Base-by-base conservation (phyloP, 2,113 vertebrate species). In the Panthera uncia region DNA sequence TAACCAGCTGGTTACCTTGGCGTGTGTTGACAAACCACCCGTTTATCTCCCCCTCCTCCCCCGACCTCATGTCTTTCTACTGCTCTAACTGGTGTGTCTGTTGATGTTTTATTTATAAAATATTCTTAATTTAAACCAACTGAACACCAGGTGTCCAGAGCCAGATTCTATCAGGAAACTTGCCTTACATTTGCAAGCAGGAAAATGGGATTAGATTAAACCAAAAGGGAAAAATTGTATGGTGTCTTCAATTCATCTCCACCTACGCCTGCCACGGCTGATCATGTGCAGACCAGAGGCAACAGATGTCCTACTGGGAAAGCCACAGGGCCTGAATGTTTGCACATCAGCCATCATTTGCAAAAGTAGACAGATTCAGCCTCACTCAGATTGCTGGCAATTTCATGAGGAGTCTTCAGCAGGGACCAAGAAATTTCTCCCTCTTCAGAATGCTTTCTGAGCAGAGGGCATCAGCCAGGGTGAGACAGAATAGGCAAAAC, bases 111-210 rank as follows among this genome's bases (percentile, higher is more conserved):
- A 76, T 96, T 95, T 89, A 63, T 91, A 73, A 45, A 78, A 48
- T 31, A 41, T 68, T 57, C 79, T 94, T 83, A 74, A 82, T 92
- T 88, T 86, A 52, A 97, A 52, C 69, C 92, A 94, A 81, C 50
- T 65, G 91, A 68, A 41, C 5, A 36, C 71, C 93, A 92, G 91
- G 94, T 92, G 73, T 89, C 73, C 1, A 7, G 76, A 94, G 66
- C 78, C 87, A 78, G 76, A 91, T 68, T 50, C 61, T 95, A 29
- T 83, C 87, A 95, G 91, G 90, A 96, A 95, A 86, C 27, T 29
- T 86, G 50, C 52, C 31, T 71, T 92, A 27, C 38, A 45, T 94
- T 94, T 94, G 81, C 80, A 87, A 82, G 63, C 5, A 18, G 83
- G 68, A 95, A 85, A 92, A 87, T 14, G 38, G 74, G 61, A 80